Evolutionary conservation across 2,113 vertebrate genomes (phyloP).

Genomic region (Cyprinus carpio): DNA sequence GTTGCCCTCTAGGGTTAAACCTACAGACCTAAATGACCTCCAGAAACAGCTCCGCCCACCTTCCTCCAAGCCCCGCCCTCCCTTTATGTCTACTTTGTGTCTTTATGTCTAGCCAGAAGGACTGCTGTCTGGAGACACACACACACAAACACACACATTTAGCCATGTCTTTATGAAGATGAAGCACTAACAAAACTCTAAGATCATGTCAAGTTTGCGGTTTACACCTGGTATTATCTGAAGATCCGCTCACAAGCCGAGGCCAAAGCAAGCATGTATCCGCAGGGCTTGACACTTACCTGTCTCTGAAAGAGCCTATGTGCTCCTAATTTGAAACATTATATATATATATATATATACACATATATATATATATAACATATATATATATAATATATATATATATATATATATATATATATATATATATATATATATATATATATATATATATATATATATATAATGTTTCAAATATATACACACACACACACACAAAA

Average conservation of each 20-base stretch:
- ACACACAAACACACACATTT: too few relatives aligned
- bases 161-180: not conserved
- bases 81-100: slow-evolving; percentile 3
- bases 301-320: too few relatives aligned
- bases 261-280: not conserved
- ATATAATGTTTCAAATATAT: too few relatives aligned
- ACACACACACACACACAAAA: too few relatives aligned
- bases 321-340: too few relatives aligned
- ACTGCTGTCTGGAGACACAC: not conserved
- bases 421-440: too few relatives aligned
- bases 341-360: too few relatives aligned
- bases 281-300: not conserved
- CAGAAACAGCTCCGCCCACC: slow-evolving; percentile 1
- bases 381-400: too few relatives aligned
- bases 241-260: not conserved
- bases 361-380: too few relatives aligned
- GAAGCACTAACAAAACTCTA: not conserved
- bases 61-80: too few relatives aligned
- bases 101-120: slow-evolving; percentile 11
- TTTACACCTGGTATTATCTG: not conserved
- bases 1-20: slow-evolving; percentile 11
- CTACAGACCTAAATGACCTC: slow-evolving; percentile 9
- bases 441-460: too few relatives aligned
- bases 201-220: not conserved
- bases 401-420: too few relatives aligned